Percentiles rank a stretch among this genome's conserved stretches.
Conservation (phyloP, 92 coral and sea anemone species). For the Anthopleura xanthogrammica region DNA sequence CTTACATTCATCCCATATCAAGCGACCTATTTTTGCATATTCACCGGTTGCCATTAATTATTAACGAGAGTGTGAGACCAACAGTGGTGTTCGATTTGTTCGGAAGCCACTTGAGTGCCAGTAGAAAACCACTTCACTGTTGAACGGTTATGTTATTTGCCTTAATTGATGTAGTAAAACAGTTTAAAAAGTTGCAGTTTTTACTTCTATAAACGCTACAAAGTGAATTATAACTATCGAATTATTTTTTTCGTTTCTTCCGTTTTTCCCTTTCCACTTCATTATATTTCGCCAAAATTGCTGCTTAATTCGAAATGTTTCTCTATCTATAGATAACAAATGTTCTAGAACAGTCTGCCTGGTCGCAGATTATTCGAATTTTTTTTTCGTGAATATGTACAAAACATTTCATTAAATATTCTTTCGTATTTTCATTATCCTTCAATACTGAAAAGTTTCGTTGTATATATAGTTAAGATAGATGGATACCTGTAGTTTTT, state of each 20-base stretch:
- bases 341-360: neutral
- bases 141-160: neutral
- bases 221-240: neutral
- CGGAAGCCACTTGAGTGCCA: conserved; percentile 6
- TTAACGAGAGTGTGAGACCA: neutral
- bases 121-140: neutral
- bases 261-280: too few relatives aligned
- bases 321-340: neutral
- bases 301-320: neutral
- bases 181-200: neutral
- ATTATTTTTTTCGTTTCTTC: too few relatives aligned
- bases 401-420: neutral
- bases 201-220: neutral
- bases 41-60: neutral
- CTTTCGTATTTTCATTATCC: neutral
- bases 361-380: neutral
- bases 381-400: neutral
- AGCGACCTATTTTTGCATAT: neutral
- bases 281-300: neutral
- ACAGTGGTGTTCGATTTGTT: neutral
- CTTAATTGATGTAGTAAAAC: neutral
- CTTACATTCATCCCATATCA: neutral
- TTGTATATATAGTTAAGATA: neutral
- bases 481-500: neutral
- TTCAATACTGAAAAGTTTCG: neutral